Evolutionary conservation across 2,888 invertebrate species (phyloP).

Genomic region (Noctua pronuba): DNA sequence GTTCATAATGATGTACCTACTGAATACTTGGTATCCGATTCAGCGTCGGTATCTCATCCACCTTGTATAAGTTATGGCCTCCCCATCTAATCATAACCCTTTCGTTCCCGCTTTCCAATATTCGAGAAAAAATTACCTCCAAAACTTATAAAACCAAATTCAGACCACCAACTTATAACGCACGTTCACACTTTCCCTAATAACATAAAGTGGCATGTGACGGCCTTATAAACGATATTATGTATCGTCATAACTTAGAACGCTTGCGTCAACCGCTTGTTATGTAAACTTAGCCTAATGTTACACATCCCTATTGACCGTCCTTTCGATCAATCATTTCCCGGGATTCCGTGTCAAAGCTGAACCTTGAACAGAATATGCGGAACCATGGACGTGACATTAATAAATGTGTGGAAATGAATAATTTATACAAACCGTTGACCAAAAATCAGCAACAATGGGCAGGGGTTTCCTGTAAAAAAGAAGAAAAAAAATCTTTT

Average conservation of each 20-base stretch:
- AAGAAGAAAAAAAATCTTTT: background rate
- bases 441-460: background rate
- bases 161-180: background rate
- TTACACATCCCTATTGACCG: constrained; percentile 49
- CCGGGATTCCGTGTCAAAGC: constrained; percentile 23
- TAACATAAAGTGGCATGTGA: background rate
- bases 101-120: background rate
- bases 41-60: no score
- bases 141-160: background rate
- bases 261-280: constrained; percentile 6
- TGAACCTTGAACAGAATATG: constrained; percentile 14
- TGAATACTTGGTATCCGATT: no score
- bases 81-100: background rate
- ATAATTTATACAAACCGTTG: constrained; percentile 18
- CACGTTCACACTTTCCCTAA: background rate
- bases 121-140: background rate
- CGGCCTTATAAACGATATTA: constrained; percentile 5
- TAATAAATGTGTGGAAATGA: constrained; percentile 37
- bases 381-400: constrained; percentile 13
- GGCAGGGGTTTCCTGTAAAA: background rate
- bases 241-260: constrained; percentile 5
- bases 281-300: constrained; percentile 25
- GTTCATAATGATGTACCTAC: no score
- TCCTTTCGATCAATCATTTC: constrained; percentile 48
- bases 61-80: no score